Base-by-base conservation (phyloP, 2,797 vertebrate genomes). In the Prionace glauca region DNA sequence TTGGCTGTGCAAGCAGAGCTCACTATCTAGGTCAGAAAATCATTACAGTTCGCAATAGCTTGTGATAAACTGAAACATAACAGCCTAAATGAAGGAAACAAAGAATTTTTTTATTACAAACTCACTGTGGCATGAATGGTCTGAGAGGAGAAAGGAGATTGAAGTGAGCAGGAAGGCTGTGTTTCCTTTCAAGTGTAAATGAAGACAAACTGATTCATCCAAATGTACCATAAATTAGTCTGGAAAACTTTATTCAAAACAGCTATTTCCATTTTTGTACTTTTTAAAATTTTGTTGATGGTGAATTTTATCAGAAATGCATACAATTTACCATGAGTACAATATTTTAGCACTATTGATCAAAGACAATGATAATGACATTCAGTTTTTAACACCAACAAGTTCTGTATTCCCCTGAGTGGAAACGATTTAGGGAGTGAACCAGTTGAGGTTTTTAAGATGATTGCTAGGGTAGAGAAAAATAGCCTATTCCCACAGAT, bases 141-240 rank as follows among this genome's bases (percentile, higher is more conserved):
- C 69, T 72, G 69, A 94, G n/a, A 72, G 22, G 71, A 11, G 92
- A 72, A 72, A 26, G 45, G 72, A 94, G 92, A 95, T 95, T 95
- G 71, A 95, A 22, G 71, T 18, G 20, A 56, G 16, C 5, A 11
- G 62, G 62, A 65, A 65, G 62, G 62, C 14, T 69, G n/a, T 36
- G 32, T 36, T 93, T 69, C 41, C 3, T 71, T 12, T 88, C 3
- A 20, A 65, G 67, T 32, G 16, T 77, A 95, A 77, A 65, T 91
- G 88, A 91, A 91, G 56, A 91, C 60, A 22, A 92, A 56, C 14
- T 32, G 60, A 74, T 74, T 94, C 26, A 74, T 26, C 41, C 32
- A 72, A 7, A 74, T 41, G 0, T 41, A 4, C 7, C 18, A 81
- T 18, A 18, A 67, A 7, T 94, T 50, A 18, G 26, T 0, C 18